phyloP scores from a whole-genome alignment of 2,888 invertebrate species.

The Trachelus tabidus region DNA sequence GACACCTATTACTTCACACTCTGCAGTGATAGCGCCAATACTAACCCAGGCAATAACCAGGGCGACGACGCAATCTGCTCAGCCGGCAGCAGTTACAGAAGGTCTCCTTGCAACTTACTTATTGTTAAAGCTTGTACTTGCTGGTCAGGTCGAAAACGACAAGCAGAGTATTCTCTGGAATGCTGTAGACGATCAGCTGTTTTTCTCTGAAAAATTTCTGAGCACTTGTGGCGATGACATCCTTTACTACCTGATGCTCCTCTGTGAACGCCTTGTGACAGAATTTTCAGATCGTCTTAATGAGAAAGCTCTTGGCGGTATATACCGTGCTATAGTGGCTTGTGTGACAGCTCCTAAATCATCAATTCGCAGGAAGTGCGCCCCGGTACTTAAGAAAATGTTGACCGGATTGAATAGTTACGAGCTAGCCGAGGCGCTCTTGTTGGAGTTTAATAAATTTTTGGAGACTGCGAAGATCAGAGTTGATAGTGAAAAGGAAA shows the following conservation, averaged over 20 bases:
- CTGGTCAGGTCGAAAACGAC: slow-evolving; percentile 66
- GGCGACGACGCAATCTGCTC: slow-evolving; percentile 80
- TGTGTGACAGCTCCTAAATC: slow-evolving; percentile 75
- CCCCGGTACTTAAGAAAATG: slow-evolving; percentile 72
- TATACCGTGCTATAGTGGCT: slow-evolving; percentile 79
- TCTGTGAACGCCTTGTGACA: slow-evolving; percentile 79
- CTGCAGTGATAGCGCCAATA: slow-evolving; percentile 68
- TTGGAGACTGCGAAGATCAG: slow-evolving; percentile 75
- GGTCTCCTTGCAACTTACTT: slow-evolving; percentile 78
- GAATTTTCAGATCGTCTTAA: slow-evolving; percentile 77
- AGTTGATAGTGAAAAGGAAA: slow-evolving; percentile 63
- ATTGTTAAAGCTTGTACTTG: slow-evolving; percentile 72
- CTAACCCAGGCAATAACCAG: slow-evolving; percentile 80
- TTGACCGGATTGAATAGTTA: slow-evolving; percentile 73
- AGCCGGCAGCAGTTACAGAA: slow-evolving; percentile 77
- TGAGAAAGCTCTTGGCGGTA: slow-evolving; percentile 72
- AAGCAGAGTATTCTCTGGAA: slow-evolving; percentile 75
- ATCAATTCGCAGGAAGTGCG: slow-evolving; percentile 73
- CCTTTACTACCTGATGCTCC: slow-evolving; percentile 76
- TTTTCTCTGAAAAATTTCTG: slow-evolving; percentile 86
- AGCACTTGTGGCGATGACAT: slow-evolving; percentile 78
- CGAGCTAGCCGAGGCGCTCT: slow-evolving; percentile 72
- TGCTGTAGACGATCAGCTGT: slow-evolving; percentile 79
- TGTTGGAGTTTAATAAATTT: slow-evolving; percentile 75
- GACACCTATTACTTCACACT: slow-evolving; percentile 41